These are phyloP conservation scores for Myrmecobius fasciatus DNA, from an alignment of 2,113 vertebrate genomes.

Conservation along the genomic window DNA sequence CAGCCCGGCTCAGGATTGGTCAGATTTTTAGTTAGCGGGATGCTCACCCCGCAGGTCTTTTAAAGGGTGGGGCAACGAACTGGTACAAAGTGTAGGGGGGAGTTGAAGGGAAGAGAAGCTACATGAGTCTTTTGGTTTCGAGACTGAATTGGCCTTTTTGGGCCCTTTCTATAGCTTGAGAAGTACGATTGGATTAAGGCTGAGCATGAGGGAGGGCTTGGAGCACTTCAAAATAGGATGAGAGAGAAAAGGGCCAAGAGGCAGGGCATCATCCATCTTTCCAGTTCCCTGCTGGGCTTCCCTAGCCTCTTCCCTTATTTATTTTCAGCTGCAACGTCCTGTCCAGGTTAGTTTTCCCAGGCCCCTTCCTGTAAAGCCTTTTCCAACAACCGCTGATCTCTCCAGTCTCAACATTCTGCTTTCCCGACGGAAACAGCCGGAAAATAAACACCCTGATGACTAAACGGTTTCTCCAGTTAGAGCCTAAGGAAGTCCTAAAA, in stretches of 20 bases:
- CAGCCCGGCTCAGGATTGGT: slow-evolving; percentile 66
- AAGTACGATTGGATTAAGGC: slow-evolving; percentile 10
- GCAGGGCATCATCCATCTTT: slow-evolving; percentile 19
- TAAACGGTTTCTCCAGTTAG: slow-evolving; percentile 78
- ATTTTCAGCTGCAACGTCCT: slow-evolving; percentile 32
- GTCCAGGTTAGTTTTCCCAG: slow-evolving; percentile 64
- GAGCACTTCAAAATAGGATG: slow-evolving; percentile 35
- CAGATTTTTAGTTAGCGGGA: slow-evolving; percentile 64
- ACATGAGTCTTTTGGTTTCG: slow-evolving; percentile 22
- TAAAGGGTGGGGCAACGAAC: slow-evolving; percentile 35
- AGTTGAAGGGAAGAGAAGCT: background rate
- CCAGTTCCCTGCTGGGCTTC: slow-evolving; percentile 28
- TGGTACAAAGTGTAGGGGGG: background rate
- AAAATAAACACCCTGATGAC: slow-evolving; percentile 83
- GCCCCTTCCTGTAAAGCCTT: slow-evolving; percentile 69
- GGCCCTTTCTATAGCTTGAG: slow-evolving; percentile 31
- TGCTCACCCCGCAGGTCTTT: slow-evolving; percentile 21
- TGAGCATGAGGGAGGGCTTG: slow-evolving; percentile 23
- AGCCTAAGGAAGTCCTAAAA: slow-evolving; percentile 80
- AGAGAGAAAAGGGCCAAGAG: background rate
- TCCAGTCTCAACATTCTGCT: slow-evolving; percentile 83
- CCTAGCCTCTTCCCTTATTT: slow-evolving; percentile 43
- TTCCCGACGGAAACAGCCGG: slow-evolving; percentile 81
- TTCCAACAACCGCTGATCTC: slow-evolving; percentile 71
- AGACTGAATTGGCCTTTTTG: slow-evolving; percentile 36